Conservation (phyloP, 2,797 vertebrate species). For the Myotis myotis region DNA sequence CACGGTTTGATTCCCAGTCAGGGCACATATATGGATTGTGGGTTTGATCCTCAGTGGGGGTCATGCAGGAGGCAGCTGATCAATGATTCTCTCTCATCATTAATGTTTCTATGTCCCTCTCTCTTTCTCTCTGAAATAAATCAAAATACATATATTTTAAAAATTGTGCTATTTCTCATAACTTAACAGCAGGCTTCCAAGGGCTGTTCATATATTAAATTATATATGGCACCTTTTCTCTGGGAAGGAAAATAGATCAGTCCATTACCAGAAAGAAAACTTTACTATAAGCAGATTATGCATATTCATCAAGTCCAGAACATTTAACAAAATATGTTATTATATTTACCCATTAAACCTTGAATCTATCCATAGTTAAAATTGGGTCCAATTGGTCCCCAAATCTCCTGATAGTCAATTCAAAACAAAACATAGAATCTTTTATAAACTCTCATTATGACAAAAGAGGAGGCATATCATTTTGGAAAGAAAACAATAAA, state of each 20-base stretch:
- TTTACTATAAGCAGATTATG: neutral
- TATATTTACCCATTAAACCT: neutral
- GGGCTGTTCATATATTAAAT: neutral
- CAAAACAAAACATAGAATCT: constrained; percentile 46
- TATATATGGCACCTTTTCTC: neutral
- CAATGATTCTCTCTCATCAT: no score
- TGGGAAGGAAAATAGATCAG: neutral
- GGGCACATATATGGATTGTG: no score
- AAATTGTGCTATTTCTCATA: neutral
- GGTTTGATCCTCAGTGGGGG: no score
- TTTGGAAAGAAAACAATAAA: constrained; percentile 35
- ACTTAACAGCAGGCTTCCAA: constrained; percentile 22
- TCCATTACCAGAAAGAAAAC: constrained; percentile 26
- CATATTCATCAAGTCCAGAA: constrained; percentile 42
- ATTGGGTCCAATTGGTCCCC: constrained; percentile 1
- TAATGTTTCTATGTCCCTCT: no score
- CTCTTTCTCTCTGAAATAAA: no score
- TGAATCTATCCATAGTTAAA: neutral
- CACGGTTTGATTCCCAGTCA: no score
- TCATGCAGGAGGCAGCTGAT: no score
- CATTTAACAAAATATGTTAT: constrained; percentile 20
- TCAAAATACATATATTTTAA: neutral
- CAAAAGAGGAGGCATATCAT: neutral
- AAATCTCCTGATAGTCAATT: neutral
- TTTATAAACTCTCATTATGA: constrained; percentile 31